Evolutionary conservation across 2,888 invertebrate species (phyloP), one percentile per base, ranked within the genome.

Genomic region (Athalia circularis): DNA sequence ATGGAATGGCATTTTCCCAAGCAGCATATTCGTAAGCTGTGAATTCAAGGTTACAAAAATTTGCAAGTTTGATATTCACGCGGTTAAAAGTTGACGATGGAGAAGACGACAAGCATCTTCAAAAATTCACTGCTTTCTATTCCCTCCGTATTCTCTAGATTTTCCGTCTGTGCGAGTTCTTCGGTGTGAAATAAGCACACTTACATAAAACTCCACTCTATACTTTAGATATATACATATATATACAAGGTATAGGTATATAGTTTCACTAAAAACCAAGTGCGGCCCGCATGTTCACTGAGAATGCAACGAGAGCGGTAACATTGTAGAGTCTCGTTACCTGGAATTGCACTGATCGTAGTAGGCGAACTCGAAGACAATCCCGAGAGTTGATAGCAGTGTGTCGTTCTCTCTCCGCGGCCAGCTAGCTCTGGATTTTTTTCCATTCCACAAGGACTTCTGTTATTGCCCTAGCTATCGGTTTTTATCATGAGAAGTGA

Each of bases 301-400:
- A 47, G 59, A 47, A 47, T 13, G 62, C 75, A 62, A 62, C 62
- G 75, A 48, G 62, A 62, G 62, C 62, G 6, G 75, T 62, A 75
- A 50, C 62, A 48, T 11, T 62, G 75, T 43, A 64, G 62, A 75
- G 48, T 62, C 62, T 75, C 75, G 75, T 75, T 75, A 75, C 75
- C 75, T 75, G 64, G 62, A 75, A 75, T 75, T 75, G 75, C 75
- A 62, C 48, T 75, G 75, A 75, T 75, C 75, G 48, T 57, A 50
- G 9, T 29, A 29, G 3, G 61, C 6, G 59, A 72, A 57, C 72
- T 57, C 59, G n/a, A 62, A 50, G 75, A 75, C 50, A 75, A 75
- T 75, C 75, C 62, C 43, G 47, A 52, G 52, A 57, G 62, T 29
- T 29, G 29, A 29, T 62, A 50, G 62, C 75, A 62, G 50, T 72